Evolutionary conservation across 2,888 invertebrate species (phyloP).

Genomic region (Drosophila eohydei): DNA sequence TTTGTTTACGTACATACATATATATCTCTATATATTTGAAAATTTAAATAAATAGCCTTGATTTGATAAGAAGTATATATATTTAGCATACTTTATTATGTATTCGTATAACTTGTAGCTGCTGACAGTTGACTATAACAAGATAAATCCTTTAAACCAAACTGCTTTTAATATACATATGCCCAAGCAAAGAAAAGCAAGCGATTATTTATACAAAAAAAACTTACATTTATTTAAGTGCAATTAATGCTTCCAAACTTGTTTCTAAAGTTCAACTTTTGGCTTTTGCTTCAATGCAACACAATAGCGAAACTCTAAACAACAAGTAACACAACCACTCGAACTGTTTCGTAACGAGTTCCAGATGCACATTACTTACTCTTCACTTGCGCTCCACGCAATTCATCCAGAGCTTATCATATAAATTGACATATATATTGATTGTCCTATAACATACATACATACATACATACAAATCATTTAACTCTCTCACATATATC

Average conservation of each 20-base stretch:
- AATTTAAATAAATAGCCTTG: slow-evolving; percentile 25
- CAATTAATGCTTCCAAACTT: slow-evolving; percentile 53
- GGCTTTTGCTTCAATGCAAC: slow-evolving; percentile 71
- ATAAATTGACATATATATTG: slow-evolving; percentile 68
- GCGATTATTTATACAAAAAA: slow-evolving; percentile 16
- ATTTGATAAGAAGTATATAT: slow-evolving; percentile 22
- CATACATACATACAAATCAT: slow-evolving; percentile 1
- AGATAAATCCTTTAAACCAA: slow-evolving; percentile 71
- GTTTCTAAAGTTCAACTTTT: slow-evolving; percentile 49
- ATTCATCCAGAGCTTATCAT: slow-evolving; percentile 67
- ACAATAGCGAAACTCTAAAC: slow-evolving; percentile 44
- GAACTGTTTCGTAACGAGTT: slow-evolving; percentile 29
- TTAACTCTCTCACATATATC: slow-evolving; percentile 23
- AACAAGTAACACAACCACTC: slow-evolving; percentile 32
- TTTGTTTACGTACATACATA: slow-evolving; percentile 43
- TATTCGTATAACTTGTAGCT: slow-evolving; percentile 42
- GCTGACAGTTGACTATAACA: slow-evolving; percentile 35
- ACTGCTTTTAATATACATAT: slow-evolving; percentile 41
- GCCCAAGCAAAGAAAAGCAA: slow-evolving; percentile 28
- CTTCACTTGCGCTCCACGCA: slow-evolving; percentile 32
- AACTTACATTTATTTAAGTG: slow-evolving; percentile 6
- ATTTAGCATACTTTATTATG: slow-evolving; percentile 47
- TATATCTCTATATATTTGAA: slow-evolving; percentile 16
- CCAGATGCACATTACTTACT: slow-evolving; percentile 27
- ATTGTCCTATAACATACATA: slow-evolving; percentile 54